Evolutionary conservation across 1,140 invertebrate genomes (phyloP).

Genomic region (Diploscapter pachys): DNA sequence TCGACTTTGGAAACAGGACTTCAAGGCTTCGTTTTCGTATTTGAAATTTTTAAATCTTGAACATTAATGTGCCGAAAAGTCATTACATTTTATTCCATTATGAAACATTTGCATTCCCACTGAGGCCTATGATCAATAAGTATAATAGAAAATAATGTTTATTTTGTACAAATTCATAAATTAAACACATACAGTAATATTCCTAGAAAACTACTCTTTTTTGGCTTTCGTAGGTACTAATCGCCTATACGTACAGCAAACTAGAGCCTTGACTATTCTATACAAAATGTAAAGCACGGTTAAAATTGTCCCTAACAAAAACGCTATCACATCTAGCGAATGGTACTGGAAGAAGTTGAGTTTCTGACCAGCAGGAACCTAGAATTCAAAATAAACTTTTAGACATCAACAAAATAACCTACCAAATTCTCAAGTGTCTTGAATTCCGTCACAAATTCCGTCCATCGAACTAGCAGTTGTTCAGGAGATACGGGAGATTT

Average conservation of each 20-base stretch:
- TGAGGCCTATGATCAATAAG: too few relatives aligned
- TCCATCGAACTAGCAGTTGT: slow-evolving; percentile 35
- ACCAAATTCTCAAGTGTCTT: slow-evolving; percentile 36
- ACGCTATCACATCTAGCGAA: slow-evolving; percentile 38
- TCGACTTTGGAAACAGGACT: too few relatives aligned
- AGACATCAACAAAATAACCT: too few relatives aligned
- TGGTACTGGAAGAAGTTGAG: slow-evolving; percentile 38
- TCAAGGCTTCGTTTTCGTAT: too few relatives aligned
- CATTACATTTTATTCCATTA: too few relatives aligned
- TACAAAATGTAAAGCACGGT: slow-evolving; percentile 8
- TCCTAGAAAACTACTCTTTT: neutral
- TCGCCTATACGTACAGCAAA: slow-evolving; percentile 6
- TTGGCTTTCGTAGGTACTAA: neutral
- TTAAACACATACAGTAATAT: neutral
- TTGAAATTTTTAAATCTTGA: too few relatives aligned
- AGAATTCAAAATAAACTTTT: too few relatives aligned
- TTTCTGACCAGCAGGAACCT: slow-evolving; percentile 24
- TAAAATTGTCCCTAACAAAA: slow-evolving; percentile 18
- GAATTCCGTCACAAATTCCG: slow-evolving; percentile 41
- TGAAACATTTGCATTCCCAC: too few relatives aligned
- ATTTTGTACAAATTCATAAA: too few relatives aligned
- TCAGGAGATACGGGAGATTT: slow-evolving; percentile 34
- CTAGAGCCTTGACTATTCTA: neutral
- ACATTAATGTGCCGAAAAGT: too few relatives aligned
- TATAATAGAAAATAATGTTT: too few relatives aligned